A percentile compares a stretch with the other conserved stretches of the same genome.
These are phyloP conservation scores for Apteryx mantelli DNA, from an alignment of 2,113 vertebrate species.

Conservation along the genomic window DNA sequence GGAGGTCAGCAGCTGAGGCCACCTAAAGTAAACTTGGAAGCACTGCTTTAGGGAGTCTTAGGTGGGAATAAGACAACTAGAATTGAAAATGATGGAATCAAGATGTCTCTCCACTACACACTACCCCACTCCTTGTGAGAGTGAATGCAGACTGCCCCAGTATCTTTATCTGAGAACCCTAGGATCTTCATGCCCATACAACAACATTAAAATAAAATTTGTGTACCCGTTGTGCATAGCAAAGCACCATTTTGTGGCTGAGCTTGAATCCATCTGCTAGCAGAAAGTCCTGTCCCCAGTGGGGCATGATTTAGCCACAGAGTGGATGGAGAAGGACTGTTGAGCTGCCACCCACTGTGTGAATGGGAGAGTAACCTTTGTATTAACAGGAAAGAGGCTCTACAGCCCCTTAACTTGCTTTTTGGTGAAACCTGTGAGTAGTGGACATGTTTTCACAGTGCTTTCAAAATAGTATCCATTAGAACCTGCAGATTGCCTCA, in stretches of 20 bases:
- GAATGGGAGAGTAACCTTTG: not conserved
- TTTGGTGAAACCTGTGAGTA: not conserved
- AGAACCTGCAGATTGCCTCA: not conserved
- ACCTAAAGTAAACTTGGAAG: not conserved
- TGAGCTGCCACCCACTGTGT: not conserved
- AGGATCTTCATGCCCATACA: not conserved
- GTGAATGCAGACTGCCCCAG: not conserved
- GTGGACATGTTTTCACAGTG: not conserved
- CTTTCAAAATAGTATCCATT: not conserved
- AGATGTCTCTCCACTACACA: not conserved
- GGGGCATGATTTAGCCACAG: not conserved
- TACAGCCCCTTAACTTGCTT: not conserved
- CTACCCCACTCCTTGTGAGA: not conserved
- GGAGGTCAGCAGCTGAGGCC: not conserved
- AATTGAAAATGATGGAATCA: not conserved
- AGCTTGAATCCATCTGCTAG: accelerated
- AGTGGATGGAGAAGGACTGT: not conserved
- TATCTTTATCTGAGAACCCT: not conserved
- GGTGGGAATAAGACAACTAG: not conserved
- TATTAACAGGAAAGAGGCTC: not conserved
- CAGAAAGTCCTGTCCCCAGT: not conserved
- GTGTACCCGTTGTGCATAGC: not conserved
- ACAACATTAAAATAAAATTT: not conserved
- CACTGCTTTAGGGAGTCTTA: not conserved
- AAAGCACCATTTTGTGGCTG: not conserved